phyloP scores from a whole-genome alignment of 2,113 vertebrate genomes.

The Xiphophorus hellerii region DNA sequence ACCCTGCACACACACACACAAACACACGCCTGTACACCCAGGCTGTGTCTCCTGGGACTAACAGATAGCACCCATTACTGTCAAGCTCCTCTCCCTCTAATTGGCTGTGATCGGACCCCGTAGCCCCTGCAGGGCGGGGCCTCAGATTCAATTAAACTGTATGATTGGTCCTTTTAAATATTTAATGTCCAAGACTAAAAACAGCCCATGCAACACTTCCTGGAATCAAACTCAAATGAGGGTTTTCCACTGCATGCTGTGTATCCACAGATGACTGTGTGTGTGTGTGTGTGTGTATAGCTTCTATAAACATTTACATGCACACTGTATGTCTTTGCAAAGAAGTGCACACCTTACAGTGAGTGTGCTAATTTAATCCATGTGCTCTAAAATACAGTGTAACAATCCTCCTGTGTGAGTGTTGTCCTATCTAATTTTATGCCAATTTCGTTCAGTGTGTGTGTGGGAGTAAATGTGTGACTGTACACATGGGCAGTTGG shows the following conservation, averaged over 20 bases:
- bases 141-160: constrained; percentile 76
- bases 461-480: not conserved
- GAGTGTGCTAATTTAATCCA: not conserved
- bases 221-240: constrained; percentile 51
- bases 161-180: constrained; percentile 78
- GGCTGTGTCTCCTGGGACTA: constrained; percentile 50
- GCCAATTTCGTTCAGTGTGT: not conserved
- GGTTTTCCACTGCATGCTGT: constrained; percentile 5
- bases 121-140: constrained; percentile 67
- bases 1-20: no score
- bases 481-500: constrained; percentile 19
- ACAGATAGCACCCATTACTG: constrained; percentile 82
- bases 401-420: constrained; percentile 3
- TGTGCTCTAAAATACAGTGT: constrained; percentile 2
- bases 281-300: not conserved
- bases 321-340: not conserved
- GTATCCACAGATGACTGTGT: not conserved
- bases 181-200: constrained; percentile 76
- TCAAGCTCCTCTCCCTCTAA: constrained; percentile 79
- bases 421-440: constrained; percentile 2
- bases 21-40: no score
- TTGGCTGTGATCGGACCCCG: constrained; percentile 76
- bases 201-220: constrained; percentile 63
- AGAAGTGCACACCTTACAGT: not conserved
- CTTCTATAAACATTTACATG: not conserved